phyloP scores from a whole-genome alignment of 2,113 vertebrate species.

The Corythornis madagascariensis region DNA sequence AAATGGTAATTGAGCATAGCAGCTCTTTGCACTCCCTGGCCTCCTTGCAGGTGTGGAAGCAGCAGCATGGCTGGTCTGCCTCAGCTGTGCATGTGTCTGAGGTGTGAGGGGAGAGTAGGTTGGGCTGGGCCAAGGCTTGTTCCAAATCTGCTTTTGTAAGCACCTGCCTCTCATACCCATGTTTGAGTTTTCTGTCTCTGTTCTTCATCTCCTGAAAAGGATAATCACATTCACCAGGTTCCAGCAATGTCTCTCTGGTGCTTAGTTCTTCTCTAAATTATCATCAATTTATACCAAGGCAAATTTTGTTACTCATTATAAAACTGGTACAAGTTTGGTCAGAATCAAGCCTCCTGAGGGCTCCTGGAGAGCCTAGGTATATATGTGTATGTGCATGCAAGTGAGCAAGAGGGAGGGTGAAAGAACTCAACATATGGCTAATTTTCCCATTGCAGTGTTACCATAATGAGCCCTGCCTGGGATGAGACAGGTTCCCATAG shows the following conservation, averaged over 20 bases:
- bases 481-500: background rate
- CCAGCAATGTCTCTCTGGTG: background rate
- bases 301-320: background rate
- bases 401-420: background rate
- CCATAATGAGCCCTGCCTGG: accelerated
- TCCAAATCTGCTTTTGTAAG: background rate
- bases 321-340: background rate
- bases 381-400: background rate
- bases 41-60: background rate
- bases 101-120: background rate
- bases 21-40: background rate
- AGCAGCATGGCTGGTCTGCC: background rate
- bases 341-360: background rate
- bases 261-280: background rate
- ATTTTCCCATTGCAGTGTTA: background rate
- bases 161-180: background rate
- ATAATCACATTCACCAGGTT: background rate
- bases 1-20: background rate
- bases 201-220: background rate
- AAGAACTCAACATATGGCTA: background rate
- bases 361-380: background rate
- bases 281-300: background rate
- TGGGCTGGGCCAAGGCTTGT: background rate
- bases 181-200: background rate
- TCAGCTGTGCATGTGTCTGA: background rate